Evolutionary conservation across 2,113 vertebrate genomes (phyloP).

Genomic region (Emydocephalus ijimae): DNA sequence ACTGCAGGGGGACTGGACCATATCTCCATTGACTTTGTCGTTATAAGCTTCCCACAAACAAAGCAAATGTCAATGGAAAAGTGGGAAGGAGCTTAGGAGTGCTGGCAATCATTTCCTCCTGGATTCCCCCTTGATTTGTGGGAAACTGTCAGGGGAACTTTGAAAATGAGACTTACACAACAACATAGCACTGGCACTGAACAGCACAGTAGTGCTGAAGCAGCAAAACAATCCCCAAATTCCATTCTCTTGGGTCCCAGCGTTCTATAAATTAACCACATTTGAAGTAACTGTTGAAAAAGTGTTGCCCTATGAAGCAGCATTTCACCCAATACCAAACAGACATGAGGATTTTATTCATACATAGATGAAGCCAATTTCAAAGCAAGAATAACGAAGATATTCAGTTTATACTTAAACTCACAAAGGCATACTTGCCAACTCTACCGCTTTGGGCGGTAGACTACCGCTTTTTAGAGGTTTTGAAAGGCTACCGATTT

Average conservation of each 20-base stretch:
- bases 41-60: background rate
- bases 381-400: background rate
- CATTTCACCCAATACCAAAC: background rate
- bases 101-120: background rate
- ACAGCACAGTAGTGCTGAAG: background rate
- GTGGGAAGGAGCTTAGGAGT: background rate
- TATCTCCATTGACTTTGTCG: background rate
- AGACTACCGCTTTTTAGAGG: no score
- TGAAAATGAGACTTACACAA: background rate
- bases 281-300: background rate
- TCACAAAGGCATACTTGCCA: no score
- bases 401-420: background rate
- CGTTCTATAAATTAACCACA: background rate
- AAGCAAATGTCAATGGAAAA: background rate
- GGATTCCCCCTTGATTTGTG: background rate
- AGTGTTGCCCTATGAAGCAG: background rate
- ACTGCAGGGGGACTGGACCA: background rate
- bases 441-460: no score
- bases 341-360: background rate
- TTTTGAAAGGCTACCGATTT: no score
- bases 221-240: background rate
- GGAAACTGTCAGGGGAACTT: background rate
- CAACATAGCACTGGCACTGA: background rate
- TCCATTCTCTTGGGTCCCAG: background rate
- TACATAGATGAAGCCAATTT: background rate